Percentiles rank a stretch among this genome's conserved stretches.
phyloP scores from a whole-genome alignment of 1,140 invertebrate genomes.

The Riptortus pedestris region DNA sequence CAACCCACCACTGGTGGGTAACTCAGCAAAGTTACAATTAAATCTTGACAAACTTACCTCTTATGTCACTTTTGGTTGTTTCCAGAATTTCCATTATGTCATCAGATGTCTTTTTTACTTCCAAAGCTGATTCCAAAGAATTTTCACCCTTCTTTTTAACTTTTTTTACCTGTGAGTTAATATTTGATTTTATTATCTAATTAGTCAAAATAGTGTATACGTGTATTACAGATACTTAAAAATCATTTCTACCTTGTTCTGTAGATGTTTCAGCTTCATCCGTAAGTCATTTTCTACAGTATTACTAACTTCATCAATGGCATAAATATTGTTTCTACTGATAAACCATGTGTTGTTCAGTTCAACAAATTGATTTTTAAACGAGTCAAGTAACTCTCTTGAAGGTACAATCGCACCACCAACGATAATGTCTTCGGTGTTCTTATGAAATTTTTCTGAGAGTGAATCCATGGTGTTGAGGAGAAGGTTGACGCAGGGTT shows the following conservation, averaged over 20 bases:
- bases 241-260: constrained; percentile 30
- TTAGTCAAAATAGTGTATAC: neutral
- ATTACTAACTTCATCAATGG: constrained; percentile 22
- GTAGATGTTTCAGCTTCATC: constrained; percentile 31
- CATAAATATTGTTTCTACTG: constrained; percentile 15
- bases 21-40: too few relatives aligned
- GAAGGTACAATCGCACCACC: constrained; percentile 62
- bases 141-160: neutral
- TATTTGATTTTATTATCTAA: too few relatives aligned
- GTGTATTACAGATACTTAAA: neutral
- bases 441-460: constrained; percentile 41
- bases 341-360: constrained; percentile 6
- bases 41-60: too few relatives aligned
- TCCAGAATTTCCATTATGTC: constrained; percentile 1
- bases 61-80: constrained; percentile 17
- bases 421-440: constrained; percentile 45
- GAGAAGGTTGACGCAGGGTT: constrained; percentile 78
- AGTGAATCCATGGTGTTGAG: constrained; percentile 60
- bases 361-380: neutral
- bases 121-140: constrained; percentile 1
- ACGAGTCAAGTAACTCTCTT: constrained; percentile 45
- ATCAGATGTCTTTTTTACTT: constrained; percentile 8
- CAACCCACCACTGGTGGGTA: too few relatives aligned
- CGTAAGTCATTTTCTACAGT: constrained; percentile 31
- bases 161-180: constrained; percentile 6